These are phyloP conservation scores for Anas bernieri DNA, from an alignment of 2,797 vertebrate species.

Conservation along the genomic window DNA sequence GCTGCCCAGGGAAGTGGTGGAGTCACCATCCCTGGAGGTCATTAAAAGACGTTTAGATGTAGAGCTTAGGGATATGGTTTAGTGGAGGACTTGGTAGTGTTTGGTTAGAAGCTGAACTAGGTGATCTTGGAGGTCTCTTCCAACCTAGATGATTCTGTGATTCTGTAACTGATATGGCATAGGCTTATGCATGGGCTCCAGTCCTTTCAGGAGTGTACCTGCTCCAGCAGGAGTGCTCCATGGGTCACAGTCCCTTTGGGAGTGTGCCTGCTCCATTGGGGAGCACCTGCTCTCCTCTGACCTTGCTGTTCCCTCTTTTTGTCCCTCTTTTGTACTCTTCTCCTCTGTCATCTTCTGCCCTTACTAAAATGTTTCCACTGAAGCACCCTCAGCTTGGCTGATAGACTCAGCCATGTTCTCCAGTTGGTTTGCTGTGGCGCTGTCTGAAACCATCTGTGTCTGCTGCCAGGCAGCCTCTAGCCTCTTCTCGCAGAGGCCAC, in stretches of 20 bases:
- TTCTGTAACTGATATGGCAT: too few relatives aligned
- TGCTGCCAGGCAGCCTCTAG: not conserved
- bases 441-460: not conserved
- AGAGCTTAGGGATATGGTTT: too few relatives aligned
- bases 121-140: too few relatives aligned
- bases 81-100: too few relatives aligned
- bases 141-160: too few relatives aligned
- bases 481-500: not conserved
- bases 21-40: too few relatives aligned
- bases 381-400: not conserved
- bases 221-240: not conserved
- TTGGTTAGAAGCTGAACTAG: too few relatives aligned
- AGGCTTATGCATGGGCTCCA: not conserved
- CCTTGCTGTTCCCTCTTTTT: not conserved
- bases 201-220: not conserved
- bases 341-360: not conserved
- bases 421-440: not conserved
- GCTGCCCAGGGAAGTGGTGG: too few relatives aligned
- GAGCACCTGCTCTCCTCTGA: not conserved
- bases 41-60: too few relatives aligned
- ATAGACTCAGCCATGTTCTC: not conserved
- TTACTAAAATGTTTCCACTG: not conserved
- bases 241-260: not conserved
- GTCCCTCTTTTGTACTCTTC: not conserved
- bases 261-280: too few relatives aligned